These are phyloP conservation scores for Microctenopoma stevenorrisi DNA, from an alignment of 2,797 vertebrate species.

Conservation along the genomic window DNA sequence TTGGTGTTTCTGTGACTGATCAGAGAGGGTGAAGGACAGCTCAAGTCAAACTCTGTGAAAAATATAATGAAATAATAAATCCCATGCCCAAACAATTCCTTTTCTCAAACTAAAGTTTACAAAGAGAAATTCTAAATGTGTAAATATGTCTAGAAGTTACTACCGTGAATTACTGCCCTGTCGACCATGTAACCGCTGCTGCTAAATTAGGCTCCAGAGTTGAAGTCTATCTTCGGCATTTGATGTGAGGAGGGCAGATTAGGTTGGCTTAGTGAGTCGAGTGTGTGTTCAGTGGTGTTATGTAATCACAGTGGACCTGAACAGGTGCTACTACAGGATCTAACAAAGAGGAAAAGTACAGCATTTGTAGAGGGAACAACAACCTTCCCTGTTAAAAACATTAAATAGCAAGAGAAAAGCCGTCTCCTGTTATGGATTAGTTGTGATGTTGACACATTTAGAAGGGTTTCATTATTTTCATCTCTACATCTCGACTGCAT, in stretches of 20 bases:
- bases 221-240: background rate
- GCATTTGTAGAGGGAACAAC: background rate
- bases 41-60: no score
- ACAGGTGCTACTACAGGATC: conserved; percentile 12
- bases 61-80: no score
- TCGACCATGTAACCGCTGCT: background rate
- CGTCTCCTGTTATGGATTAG: background rate
- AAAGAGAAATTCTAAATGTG: no score
- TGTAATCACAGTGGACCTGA: conserved; percentile 18
- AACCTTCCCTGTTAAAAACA: no score
- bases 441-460: background rate
- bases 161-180: background rate
- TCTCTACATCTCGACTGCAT: no score
- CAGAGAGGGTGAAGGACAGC: no score
- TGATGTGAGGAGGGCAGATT: conserved; percentile 14
- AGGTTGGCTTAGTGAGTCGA: conserved; percentile 8
- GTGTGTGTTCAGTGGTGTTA: conserved; percentile 6
- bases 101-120: no score
- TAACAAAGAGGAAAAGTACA: conserved; percentile 19
- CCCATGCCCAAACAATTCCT: no score
- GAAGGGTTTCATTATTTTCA: no score
- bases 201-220: conserved; percentile 24
- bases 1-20: no score
- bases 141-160: background rate
- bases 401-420: background rate